phyloP scores from a whole-genome alignment of 2,888 invertebrate genomes.

The Linnaemya tessellans region DNA sequence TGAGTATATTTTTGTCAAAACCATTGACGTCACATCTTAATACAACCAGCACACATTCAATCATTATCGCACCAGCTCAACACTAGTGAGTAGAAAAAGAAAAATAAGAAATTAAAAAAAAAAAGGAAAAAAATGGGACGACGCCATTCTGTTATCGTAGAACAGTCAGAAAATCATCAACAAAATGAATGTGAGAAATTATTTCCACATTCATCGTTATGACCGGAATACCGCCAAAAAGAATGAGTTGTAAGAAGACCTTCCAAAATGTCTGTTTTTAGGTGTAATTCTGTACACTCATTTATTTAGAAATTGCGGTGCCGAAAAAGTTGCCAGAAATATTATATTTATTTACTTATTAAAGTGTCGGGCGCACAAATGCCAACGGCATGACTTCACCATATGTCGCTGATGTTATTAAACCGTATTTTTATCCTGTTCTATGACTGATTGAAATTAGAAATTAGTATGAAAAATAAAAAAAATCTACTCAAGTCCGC shows the following conservation, averaged over 20 bases:
- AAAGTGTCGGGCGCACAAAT: too few species aligned
- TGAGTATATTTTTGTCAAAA: background rate
- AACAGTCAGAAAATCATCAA: slow-evolving; percentile 17
- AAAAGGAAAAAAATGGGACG: too few species aligned
- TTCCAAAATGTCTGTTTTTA: background rate
- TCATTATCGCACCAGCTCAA: background rate
- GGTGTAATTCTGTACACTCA: too few species aligned
- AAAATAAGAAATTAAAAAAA: slow-evolving; percentile 2
- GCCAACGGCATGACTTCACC: too few species aligned
- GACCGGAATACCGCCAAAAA: background rate
- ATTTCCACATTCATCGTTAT: slow-evolving; percentile 40
- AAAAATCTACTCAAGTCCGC: too few species aligned
- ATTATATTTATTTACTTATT: too few species aligned
- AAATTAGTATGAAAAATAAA: too few species aligned
- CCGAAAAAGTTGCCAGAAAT: too few species aligned
- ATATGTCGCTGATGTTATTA: too few species aligned
- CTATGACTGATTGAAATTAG: too few species aligned
- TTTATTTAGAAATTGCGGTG: background rate
- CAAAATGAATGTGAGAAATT: slow-evolving; percentile 42
- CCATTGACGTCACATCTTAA: slow-evolving; percentile 43
- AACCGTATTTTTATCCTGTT: too few species aligned
- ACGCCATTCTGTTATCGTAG: too few species aligned
- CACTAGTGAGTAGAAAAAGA: slow-evolving; percentile 6
- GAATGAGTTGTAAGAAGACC: background rate
- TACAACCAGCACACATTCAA: slow-evolving; percentile 3